These are phyloP conservation scores for Tiliqua scincoides DNA, from an alignment of 2,113 vertebrate genomes.

Conservation along the genomic window DNA sequence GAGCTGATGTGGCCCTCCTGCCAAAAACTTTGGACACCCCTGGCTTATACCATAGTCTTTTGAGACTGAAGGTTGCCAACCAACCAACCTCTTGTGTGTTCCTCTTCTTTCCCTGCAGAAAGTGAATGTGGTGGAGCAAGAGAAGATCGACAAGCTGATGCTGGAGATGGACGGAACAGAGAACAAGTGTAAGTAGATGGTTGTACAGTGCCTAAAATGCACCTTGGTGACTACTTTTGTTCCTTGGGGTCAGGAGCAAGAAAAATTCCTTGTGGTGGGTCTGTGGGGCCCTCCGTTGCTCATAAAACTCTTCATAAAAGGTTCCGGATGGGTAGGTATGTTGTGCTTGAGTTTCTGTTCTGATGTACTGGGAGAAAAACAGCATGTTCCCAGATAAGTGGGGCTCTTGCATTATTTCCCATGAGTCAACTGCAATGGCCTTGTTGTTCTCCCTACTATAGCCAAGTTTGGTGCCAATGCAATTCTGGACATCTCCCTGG, in stretches of 20 bases:
- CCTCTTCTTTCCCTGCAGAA: constrained; percentile 72
- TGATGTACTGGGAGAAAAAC: too few relatives aligned
- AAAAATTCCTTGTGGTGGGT: not conserved
- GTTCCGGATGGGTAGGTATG: too few relatives aligned
- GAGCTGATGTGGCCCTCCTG: too few relatives aligned
- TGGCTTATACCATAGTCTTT: too few relatives aligned
- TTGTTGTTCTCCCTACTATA: too few relatives aligned
- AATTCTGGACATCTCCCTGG: constrained; percentile 95
- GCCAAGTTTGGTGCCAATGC: constrained; percentile 98
- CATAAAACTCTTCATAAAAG: too few relatives aligned
- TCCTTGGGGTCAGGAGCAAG: not conserved
- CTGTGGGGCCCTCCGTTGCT: not conserved
- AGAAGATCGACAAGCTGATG: constrained; percentile 96
- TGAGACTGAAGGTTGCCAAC: too few relatives aligned
- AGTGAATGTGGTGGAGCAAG: constrained; percentile 89
- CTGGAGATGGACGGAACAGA: constrained; percentile 98
- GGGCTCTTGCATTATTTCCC: too few relatives aligned
- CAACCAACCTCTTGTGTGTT: not conserved
- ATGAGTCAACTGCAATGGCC: too few relatives aligned
- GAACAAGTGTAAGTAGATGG: constrained; percentile 91
- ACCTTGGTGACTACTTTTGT: not conserved
- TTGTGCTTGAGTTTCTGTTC: too few relatives aligned
- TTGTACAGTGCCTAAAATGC: not conserved
- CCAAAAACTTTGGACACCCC: too few relatives aligned
- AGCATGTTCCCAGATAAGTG: too few relatives aligned